phyloP scores from a whole-genome alignment of 2,888 invertebrate genomes.

The Sphaerophoria taeniata region DNA sequence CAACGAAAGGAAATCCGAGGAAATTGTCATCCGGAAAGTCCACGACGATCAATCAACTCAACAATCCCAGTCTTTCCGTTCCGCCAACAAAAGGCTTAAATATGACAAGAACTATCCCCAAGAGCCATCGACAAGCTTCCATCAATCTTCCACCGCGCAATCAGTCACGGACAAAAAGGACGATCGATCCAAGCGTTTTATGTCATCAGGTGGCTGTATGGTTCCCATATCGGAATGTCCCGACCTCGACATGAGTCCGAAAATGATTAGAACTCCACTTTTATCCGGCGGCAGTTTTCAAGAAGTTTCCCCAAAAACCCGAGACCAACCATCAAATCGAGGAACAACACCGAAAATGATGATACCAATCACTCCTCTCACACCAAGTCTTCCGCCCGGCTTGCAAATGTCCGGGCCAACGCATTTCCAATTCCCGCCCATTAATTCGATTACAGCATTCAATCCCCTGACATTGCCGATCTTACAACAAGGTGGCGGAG shows the following conservation, averaged over 20 bases:
- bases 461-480: constrained; percentile 88
- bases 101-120: constrained; percentile 61
- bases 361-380: constrained; percentile 85
- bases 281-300: constrained; percentile 93
- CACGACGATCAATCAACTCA: constrained; percentile 80
- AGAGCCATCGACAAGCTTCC: constrained; percentile 46
- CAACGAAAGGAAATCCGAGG: constrained; percentile 77
- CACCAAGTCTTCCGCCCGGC: constrained; percentile 84
- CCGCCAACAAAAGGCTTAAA: constrained; percentile 46
- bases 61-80: constrained; percentile 68
- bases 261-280: constrained; percentile 91
- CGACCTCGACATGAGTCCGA: constrained; percentile 87
- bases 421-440: constrained; percentile 87
- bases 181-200: constrained; percentile 79
- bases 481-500: constrained; percentile 82
- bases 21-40: constrained; percentile 81
- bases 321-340: constrained; percentile 78
- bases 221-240: constrained; percentile 86
- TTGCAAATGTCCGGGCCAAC: constrained; percentile 78
- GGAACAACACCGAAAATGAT: constrained; percentile 83
- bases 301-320: constrained; percentile 80
- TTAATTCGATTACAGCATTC: constrained; percentile 88
- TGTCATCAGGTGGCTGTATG: constrained; percentile 82
- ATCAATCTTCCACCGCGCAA: constrained; percentile 35
- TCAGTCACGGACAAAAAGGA: constrained; percentile 76